A percentile compares a stretch with the other conserved stretches of the same genome.
phyloP scores from a whole-genome alignment of 2,113 vertebrate genomes.

The Murina feae region DNA sequence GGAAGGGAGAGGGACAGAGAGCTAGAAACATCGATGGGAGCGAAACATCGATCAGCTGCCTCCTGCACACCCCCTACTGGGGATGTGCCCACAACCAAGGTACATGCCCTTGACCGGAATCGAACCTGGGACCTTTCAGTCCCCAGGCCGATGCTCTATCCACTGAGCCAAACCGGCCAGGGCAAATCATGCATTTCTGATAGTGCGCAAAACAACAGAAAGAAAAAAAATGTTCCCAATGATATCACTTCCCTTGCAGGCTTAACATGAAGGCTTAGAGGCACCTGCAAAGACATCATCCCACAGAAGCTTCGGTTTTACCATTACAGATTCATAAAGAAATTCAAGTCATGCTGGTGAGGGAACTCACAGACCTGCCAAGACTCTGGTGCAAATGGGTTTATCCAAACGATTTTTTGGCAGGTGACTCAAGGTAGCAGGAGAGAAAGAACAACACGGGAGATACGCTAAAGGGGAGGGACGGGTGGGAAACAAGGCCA shows the following conservation, averaged over 20 bases:
- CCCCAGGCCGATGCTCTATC: too few relatives aligned
- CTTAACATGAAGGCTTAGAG: background rate
- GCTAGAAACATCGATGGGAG: too few relatives aligned
- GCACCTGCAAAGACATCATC: background rate
- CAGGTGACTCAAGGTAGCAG: background rate
- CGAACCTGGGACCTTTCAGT: too few relatives aligned
- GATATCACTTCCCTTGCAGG: background rate
- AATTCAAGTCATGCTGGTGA: background rate
- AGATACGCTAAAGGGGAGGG: constrained; percentile 1
- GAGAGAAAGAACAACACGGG: background rate
- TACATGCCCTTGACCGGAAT: too few relatives aligned
- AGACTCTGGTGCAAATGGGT: background rate
- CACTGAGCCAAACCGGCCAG: too few relatives aligned
- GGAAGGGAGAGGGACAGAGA: too few relatives aligned
- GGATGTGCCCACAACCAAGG: too few relatives aligned
- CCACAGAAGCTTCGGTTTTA: background rate
- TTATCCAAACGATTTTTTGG: constrained; percentile 27
- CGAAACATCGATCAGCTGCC: too few relatives aligned
- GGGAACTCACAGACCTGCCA: background rate
- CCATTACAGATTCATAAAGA: background rate
- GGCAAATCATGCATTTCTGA: background rate
- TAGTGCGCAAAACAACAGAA: background rate
- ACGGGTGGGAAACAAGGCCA: background rate
- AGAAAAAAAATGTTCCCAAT: background rate
- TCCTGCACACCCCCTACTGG: too few relatives aligned